Percentiles rank a stretch among this genome's conserved stretches.
phyloP scores from a whole-genome alignment of 92 coral and sea anemone genomes.

The Bergia sp. region DNA sequence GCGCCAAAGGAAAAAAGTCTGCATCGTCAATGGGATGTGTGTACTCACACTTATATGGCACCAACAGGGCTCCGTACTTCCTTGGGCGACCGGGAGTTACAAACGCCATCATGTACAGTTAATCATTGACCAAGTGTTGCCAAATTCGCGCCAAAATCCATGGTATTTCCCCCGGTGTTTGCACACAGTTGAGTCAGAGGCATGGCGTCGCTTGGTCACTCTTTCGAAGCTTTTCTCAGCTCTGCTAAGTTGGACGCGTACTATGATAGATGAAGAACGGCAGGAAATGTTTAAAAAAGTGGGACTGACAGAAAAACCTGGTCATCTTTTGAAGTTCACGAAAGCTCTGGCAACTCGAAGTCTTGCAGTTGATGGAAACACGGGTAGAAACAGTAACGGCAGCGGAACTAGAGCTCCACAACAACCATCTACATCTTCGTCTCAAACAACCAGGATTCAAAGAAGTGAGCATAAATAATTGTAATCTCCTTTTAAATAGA shows the following conservation, averaged over 20 bases:
- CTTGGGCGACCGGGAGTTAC: slow-evolving; percentile 46
- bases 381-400: neutral
- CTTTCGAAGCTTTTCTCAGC: slow-evolving; percentile 28
- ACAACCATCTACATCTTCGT: slow-evolving; percentile 2
- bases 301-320: slow-evolving; percentile 50
- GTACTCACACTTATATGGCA: too few relatives aligned
- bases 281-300: slow-evolving; percentile 36
- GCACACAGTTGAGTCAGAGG: neutral
- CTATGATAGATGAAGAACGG: slow-evolving; percentile 18
- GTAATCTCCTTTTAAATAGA: slow-evolving; percentile 23
- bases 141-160: slow-evolving; percentile 6
- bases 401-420: slow-evolving; percentile 8
- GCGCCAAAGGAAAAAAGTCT: too few relatives aligned
- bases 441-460: slow-evolving; percentile 28
- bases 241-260: slow-evolving; percentile 21
- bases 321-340: slow-evolving; percentile 46
- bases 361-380: neutral
- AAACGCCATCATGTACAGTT: slow-evolving; percentile 24
- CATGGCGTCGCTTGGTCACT: slow-evolving; percentile 9
- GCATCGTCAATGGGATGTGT: too few relatives aligned
- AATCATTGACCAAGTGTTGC: neutral
- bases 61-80: neutral
- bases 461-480: slow-evolving; percentile 10
- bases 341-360: slow-evolving; percentile 38
- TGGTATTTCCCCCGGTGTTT: slow-evolving; percentile 6